Percentiles rank a stretch among this genome's conserved stretches.
Evolutionary conservation across 1,140 invertebrate genomes (phyloP).

Genomic region (Polyergus mexicanus): DNA sequence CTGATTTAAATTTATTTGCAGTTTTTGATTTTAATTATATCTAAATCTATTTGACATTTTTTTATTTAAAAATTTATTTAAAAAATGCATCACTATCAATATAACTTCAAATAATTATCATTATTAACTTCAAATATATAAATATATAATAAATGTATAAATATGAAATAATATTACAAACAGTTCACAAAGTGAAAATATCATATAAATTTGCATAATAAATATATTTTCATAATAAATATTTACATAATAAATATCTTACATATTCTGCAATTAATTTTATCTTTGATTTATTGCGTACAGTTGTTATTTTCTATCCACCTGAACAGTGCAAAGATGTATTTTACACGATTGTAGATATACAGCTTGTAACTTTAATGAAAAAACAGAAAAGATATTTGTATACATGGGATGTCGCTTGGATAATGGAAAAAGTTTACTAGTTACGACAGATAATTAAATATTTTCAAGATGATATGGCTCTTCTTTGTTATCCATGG

Average conservation of each 20-base stretch:
- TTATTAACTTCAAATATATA: background rate
- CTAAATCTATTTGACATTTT: background rate
- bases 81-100: background rate
- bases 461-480: constrained; percentile 40
- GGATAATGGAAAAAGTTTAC: constrained; percentile 8
- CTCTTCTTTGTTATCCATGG: constrained; percentile 33
- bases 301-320: background rate
- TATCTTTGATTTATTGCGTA: background rate
- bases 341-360: background rate
- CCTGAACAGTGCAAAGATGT: background rate
- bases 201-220: background rate
- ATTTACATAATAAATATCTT: background rate
- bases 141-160: background rate
- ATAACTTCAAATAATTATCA: constrained; percentile 3
- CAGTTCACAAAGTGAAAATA: background rate
- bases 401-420: background rate
- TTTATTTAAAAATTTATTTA: background rate
- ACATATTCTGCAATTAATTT: background rate
- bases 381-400: background rate
- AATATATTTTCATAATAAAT: background rate
- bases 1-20: background rate
- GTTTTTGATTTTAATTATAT: background rate
- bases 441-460: background rate
- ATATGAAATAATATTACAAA: background rate
- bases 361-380: too few species aligned